phyloP scores from a whole-genome alignment of 1,140 invertebrate genomes.

The Bradysia coprophila region DNA sequence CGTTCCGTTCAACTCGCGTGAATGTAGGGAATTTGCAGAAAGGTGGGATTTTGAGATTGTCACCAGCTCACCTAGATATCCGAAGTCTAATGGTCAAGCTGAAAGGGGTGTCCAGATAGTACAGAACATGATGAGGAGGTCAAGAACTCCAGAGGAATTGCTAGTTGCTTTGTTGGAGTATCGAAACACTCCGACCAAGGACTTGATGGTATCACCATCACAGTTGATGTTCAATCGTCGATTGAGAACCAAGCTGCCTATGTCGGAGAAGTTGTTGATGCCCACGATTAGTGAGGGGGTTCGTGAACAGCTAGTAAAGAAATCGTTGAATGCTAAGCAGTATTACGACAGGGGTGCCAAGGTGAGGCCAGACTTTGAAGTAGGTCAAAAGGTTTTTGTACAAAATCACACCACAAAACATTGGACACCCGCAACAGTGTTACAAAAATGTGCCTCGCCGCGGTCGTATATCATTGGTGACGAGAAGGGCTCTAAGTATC shows the following conservation, averaged over 20 bases:
- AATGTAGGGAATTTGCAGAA: slow-evolving; percentile 11
- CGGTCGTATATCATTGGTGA: too few relatives aligned
- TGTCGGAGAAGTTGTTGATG: neutral
- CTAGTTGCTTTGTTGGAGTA: slow-evolving; percentile 3
- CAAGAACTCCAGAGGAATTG: slow-evolving; percentile 6
- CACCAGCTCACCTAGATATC: slow-evolving; percentile 11
- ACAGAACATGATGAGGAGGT: slow-evolving; percentile 13
- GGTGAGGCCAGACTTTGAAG: too few relatives aligned
- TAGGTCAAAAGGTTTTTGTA: too few relatives aligned
- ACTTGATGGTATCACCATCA: slow-evolving; percentile 4
- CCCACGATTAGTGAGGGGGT: too few relatives aligned
- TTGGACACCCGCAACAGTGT: too few relatives aligned
- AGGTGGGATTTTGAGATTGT: slow-evolving; percentile 9
- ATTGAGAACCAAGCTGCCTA: slow-evolving; percentile 6
- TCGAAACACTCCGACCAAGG: slow-evolving; percentile 5
- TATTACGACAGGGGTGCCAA: too few relatives aligned
- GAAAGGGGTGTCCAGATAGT: slow-evolving; percentile 12
- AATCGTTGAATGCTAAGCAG: too few relatives aligned
- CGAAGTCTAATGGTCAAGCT: slow-evolving; percentile 13
- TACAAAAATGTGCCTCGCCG: too few relatives aligned
- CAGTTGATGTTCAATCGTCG: slow-evolving; percentile 7
- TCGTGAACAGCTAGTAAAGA: too few relatives aligned
- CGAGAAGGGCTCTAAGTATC: too few relatives aligned
- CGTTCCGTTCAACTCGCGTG: slow-evolving; percentile 8
- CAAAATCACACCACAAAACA: too few relatives aligned